These are phyloP conservation scores for Conistra vaccinii DNA, from an alignment of 2,888 invertebrate species.

Conservation along the genomic window DNA sequence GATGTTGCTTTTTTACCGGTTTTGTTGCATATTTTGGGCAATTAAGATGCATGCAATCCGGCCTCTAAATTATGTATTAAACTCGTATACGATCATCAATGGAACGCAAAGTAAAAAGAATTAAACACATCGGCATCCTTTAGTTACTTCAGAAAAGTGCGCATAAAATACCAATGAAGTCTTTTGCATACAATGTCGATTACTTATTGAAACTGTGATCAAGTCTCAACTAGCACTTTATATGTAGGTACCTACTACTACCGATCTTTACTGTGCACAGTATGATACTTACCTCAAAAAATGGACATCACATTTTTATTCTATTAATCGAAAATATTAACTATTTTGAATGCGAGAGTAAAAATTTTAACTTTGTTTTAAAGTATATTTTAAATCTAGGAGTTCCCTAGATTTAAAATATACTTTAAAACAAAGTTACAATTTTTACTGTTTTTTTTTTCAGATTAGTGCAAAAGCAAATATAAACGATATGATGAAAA, in stretches of 20 bases:
- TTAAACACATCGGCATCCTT: background rate
- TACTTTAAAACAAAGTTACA: too few species aligned
- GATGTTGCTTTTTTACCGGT: background rate
- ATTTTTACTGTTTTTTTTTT: too few species aligned
- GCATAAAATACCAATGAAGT: slow-evolving; percentile 1
- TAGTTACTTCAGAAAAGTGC: background rate
- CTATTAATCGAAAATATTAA: too few species aligned
- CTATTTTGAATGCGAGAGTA: too few species aligned
- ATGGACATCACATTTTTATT: too few species aligned
- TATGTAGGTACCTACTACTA: background rate
- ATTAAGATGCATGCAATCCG: background rate
- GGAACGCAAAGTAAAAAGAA: background rate
- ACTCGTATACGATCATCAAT: background rate
- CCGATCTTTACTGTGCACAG: background rate
- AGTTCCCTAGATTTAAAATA: too few species aligned
- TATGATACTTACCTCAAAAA: too few species aligned
- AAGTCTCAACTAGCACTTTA: background rate
- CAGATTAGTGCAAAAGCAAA: too few species aligned
- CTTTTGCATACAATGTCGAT: background rate
- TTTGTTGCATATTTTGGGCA: background rate
- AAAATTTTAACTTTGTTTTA: too few species aligned
- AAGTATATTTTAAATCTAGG: too few species aligned
- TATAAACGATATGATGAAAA: too few species aligned
- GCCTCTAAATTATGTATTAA: background rate
- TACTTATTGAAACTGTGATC: slow-evolving; percentile 4